Evolutionary conservation across 2,113 vertebrate species (phyloP).

Genomic region (Melanocharis versteri): DNA sequence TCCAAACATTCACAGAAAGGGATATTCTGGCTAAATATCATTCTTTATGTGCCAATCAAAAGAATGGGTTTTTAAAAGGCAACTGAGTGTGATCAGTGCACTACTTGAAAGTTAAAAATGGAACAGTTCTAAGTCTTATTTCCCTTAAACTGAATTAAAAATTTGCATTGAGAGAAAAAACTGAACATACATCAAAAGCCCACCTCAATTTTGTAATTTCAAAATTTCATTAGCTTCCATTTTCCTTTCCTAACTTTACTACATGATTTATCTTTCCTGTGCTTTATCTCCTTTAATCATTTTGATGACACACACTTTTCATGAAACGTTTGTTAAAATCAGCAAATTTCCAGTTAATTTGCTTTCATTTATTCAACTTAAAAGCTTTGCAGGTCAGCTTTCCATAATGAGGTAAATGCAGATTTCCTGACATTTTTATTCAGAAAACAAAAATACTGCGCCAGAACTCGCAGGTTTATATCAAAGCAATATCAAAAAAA

Average conservation of each 20-base stretch:
- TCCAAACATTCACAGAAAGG: not conserved
- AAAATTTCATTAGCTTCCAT: not conserved
- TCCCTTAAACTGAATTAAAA: not conserved
- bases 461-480: not conserved
- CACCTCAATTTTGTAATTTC: not conserved
- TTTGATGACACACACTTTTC: not conserved
- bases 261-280: not conserved
- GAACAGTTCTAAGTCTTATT: not conserved
- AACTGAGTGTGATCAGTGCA: not conserved
- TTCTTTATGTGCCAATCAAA: not conserved
- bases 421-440: not conserved
- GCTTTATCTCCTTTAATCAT: not conserved
- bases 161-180: not conserved
- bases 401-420: not conserved
- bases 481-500: not conserved
- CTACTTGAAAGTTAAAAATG: not conserved
- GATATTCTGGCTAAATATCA: not conserved
- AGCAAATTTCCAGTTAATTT: not conserved
- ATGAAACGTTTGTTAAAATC: not conserved
- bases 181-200: not conserved
- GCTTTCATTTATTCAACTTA: not conserved
- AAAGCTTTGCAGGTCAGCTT: not conserved
- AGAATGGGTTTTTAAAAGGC: not conserved
- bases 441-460: not conserved
- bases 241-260: not conserved